A percentile compares a stretch with the other conserved stretches of the same genome.
phyloP scores from a whole-genome alignment of 2,888 invertebrate genomes.

The Rosalia funebris region DNA sequence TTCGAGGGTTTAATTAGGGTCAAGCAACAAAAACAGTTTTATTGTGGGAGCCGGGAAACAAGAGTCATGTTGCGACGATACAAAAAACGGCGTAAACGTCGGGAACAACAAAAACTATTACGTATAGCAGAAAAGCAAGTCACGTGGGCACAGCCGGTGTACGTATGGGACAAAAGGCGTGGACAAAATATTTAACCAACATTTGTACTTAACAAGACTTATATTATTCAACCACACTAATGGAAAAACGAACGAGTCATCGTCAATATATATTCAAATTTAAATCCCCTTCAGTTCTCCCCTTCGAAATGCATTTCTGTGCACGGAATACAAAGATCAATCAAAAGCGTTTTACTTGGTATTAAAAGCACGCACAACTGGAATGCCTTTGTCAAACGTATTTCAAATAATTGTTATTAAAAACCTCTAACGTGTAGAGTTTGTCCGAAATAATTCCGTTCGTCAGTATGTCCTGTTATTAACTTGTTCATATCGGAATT shows the following conservation, averaged over 20 bases:
- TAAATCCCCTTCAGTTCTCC: slow-evolving; percentile 52
- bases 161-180: slow-evolving; percentile 39
- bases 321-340: slow-evolving; percentile 60
- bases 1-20: slow-evolving; percentile 29
- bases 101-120: slow-evolving; percentile 19
- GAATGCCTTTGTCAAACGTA: slow-evolving; percentile 27
- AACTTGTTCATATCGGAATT: too few relatives aligned
- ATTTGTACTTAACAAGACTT: slow-evolving; percentile 36
- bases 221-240: slow-evolving; percentile 38
- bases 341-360: slow-evolving; percentile 51
- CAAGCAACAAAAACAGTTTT: slow-evolving; percentile 21
- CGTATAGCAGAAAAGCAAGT: slow-evolving; percentile 37
- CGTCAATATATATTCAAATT: slow-evolving; percentile 62
- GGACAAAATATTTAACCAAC: slow-evolving; percentile 45
- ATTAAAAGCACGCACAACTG: slow-evolving; percentile 39
- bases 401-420: slow-evolving; percentile 32
- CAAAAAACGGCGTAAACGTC: slow-evolving; percentile 14
- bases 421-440: slow-evolving; percentile 8
- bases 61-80: neutral
- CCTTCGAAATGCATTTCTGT: slow-evolving; percentile 54
- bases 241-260: slow-evolving; percentile 56
- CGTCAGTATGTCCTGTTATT: too few relatives aligned
- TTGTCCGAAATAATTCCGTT: too few relatives aligned
- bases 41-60: slow-evolving; percentile 7
- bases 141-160: slow-evolving; percentile 36